Evolutionary conservation across 2,113 vertebrate genomes (phyloP).

Genomic region (Dasyurus viverrinus): DNA sequence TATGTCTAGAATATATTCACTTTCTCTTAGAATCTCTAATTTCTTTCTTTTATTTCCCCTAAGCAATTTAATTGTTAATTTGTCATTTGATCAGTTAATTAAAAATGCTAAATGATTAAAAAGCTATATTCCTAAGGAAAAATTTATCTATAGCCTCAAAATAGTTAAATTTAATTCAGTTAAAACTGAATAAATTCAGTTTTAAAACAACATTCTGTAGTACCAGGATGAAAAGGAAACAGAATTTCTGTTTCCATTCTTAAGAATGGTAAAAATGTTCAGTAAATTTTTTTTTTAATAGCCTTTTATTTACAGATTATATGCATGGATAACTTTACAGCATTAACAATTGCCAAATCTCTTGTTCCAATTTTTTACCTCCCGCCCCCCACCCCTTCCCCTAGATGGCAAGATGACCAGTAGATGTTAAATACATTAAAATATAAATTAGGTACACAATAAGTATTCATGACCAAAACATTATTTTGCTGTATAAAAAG

Average conservation of each 20-base stretch:
- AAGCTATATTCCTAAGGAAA: conserved; percentile 34
- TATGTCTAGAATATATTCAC: background rate
- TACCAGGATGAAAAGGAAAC: conserved; percentile 37
- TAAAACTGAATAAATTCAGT: too few species aligned
- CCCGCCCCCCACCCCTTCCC: too few species aligned
- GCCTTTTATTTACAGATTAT: too few species aligned
- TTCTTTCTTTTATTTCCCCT: background rate
- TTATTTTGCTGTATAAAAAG: too few species aligned
- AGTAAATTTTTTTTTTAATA: too few species aligned
- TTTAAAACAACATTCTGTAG: conserved; percentile 58
- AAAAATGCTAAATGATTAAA: conserved; percentile 49
- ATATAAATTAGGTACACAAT: too few species aligned
- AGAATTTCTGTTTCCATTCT: background rate
- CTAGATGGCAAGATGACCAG: too few species aligned
- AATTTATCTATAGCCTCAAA: conserved; percentile 76
- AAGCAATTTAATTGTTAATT: conserved; percentile 58
- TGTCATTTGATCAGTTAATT: background rate
- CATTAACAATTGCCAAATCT: too few species aligned
- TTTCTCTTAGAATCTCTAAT: background rate
- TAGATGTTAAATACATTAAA: too few species aligned
- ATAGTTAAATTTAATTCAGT: conserved; percentile 68
- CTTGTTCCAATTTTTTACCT: too few species aligned
- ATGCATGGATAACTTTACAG: too few species aligned
- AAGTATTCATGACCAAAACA: too few species aligned
- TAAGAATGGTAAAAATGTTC: conserved; percentile 34